phyloP scores from a whole-genome alignment of 1,140 invertebrate species.

The Leptinotarsa texana region DNA sequence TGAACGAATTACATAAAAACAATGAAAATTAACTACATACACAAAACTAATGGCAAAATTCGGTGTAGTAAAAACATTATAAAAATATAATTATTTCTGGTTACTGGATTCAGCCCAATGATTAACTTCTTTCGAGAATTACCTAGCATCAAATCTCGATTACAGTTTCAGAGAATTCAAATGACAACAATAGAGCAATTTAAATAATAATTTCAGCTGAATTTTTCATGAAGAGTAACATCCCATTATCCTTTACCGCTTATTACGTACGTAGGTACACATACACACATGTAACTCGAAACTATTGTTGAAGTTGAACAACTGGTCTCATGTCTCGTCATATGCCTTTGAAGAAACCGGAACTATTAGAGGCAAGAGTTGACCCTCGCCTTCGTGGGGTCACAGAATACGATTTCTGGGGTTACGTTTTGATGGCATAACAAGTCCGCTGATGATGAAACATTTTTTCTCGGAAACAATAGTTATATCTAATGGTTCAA shows the following conservation, averaged over 20 bases:
- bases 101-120: too few species aligned
- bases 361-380: slow-evolving; percentile 41
- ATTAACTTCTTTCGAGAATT: too few species aligned
- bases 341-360: slow-evolving; percentile 36
- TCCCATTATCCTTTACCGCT: slow-evolving; percentile 3
- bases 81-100: too few species aligned
- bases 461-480: slow-evolving; percentile 8
- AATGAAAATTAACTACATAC: too few species aligned
- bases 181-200: slow-evolving; percentile 14
- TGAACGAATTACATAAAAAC: too few species aligned
- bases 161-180: not conserved
- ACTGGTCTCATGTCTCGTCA: slow-evolving; percentile 22
- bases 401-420: slow-evolving; percentile 17
- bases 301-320: slow-evolving; percentile 15
- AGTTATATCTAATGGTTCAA: not conserved
- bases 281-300: not conserved
- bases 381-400: slow-evolving; percentile 32
- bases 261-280: slow-evolving; percentile 1
- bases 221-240: not conserved
- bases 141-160: too few species aligned
- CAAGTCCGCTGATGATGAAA: slow-evolving; percentile 26
- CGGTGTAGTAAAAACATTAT: too few species aligned
- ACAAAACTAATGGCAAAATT: too few species aligned
- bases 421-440: slow-evolving; percentile 34
- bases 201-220: slow-evolving; percentile 9